Percentiles rank a stretch among this genome's conserved stretches.
These are phyloP conservation scores for Oryzias celebensis DNA, from an alignment of 2,113 vertebrate genomes.

Conservation along the genomic window DNA sequence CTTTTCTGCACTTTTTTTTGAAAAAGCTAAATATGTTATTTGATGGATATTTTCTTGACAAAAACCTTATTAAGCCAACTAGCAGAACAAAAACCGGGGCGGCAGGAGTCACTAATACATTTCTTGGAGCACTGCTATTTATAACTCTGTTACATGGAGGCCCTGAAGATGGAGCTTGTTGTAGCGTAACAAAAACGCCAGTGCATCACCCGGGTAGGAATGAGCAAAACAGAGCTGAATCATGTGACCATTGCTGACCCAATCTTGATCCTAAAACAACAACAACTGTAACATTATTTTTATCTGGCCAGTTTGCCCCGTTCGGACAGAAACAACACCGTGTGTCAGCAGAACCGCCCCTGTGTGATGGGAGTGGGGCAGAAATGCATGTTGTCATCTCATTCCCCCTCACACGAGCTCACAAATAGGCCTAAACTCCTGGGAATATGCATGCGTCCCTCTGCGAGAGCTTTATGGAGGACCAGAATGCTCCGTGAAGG, in stretches of 20 bases:
- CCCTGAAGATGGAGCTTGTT: constrained; percentile 53
- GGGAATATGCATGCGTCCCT: constrained; percentile 50
- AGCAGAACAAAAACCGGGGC: not conserved
- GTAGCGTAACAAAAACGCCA: constrained; percentile 48
- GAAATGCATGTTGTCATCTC: constrained; percentile 40
- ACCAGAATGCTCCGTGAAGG: constrained; percentile 62
- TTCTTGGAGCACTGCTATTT: constrained; percentile 65
- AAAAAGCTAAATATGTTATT: not conserved
- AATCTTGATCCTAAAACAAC: constrained; percentile 11
- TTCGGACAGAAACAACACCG: constrained; percentile 7
- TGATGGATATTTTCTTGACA: not conserved
- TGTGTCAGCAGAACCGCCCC: constrained; percentile 30
- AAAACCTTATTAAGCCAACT: not conserved
- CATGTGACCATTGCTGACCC: constrained; percentile 19
- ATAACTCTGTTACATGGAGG: constrained; percentile 51
- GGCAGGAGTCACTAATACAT: constrained; percentile 36
- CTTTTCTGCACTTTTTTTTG: too few species aligned
- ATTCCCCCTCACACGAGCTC: constrained; percentile 30
- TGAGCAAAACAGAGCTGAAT: constrained; percentile 31
- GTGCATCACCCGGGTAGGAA: constrained; percentile 25
- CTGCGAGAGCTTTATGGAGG: constrained; percentile 50
- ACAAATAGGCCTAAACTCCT: constrained; percentile 57
- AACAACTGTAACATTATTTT: not conserved
- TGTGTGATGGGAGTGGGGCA: constrained; percentile 35
- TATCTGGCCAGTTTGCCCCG: not conserved